Evolutionary conservation across 2,113 vertebrate species (phyloP).

Genomic region (Scopus umbretta): DNA sequence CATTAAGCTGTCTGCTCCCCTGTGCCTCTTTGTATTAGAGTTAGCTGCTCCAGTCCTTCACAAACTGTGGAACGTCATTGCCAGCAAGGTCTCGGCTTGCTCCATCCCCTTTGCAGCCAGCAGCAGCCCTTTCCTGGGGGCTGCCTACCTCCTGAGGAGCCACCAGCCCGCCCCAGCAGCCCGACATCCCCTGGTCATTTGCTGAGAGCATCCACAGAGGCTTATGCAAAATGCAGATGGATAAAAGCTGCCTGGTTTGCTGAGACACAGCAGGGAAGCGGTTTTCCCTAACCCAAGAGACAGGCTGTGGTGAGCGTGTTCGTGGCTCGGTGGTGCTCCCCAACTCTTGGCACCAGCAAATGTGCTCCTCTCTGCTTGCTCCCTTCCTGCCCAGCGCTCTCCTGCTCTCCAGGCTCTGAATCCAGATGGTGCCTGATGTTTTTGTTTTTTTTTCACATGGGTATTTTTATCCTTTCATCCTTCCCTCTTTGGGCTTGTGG

Average conservation of each 20-base stretch:
- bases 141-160: neutral
- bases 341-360: neutral
- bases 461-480: neutral
- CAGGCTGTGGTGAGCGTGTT: rapidly evolving
- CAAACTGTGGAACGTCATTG: neutral
- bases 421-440: neutral
- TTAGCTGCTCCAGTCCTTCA: neutral
- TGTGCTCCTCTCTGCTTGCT: neutral
- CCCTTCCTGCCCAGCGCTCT: neutral
- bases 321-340: neutral
- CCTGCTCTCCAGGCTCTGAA: neutral
- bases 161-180: neutral
- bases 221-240: neutral
- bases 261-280: neutral
- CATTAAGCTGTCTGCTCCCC: neutral
- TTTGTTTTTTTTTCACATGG: neutral
- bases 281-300: neutral
- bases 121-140: neutral
- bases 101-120: neutral
- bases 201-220: neutral
- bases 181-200: neutral
- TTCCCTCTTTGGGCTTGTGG: neutral
- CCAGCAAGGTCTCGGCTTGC: neutral
- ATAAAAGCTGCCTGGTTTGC: neutral
- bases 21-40: neutral